Evolutionary conservation across 2,888 invertebrate genomes (phyloP), one percentile per base, ranked within the genome.

Genomic region (Mechanitis messenoides): DNA sequence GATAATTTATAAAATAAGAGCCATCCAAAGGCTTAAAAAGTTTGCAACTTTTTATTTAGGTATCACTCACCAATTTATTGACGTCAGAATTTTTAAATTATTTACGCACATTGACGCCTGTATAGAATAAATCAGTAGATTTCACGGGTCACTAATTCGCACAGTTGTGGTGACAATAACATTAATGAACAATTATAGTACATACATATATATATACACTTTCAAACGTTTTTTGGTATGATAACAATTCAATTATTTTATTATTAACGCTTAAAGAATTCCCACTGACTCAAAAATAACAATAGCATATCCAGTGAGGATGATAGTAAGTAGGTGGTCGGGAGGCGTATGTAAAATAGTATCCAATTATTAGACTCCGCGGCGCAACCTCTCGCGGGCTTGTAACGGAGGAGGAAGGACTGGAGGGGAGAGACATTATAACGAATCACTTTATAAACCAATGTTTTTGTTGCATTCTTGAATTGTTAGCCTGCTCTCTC

Each of bases 391-490:
- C 7, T 20, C 31, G 50, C 2, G 28, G 31, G 20, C 47, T 47
- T 5, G n/a, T 12, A n/a, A n/a, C 20, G 50, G 28, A 50, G 47
- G 47, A 11, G 47, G n/a, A n/a, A 5, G 47, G 28, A 50, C 28
- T 3, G 50, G 50, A 31, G 50, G 47, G 31, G 50, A 50, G 50
- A 50, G 7, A 11, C 31, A 50, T 31, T 31, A 11, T 7, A 7
- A 28, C 50, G 50, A 50, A 67, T 71, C 71, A 63, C 68, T 74
- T 73, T 65, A 70, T 73, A 74, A 68, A 67, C 72, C 65, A 71
- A 69, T 42, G 75, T 79, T 81, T 81, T 83, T 79, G 73, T 79
- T 73, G 66, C 76, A 76, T 78, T 78, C 78, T 77, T 76, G 72
- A 75, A 75, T 76, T 75, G 77, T 74, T 71, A 73, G 69, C 70